Conservation (phyloP, 2,113 vertebrate species). For the Anas platyrhynchos region DNA sequence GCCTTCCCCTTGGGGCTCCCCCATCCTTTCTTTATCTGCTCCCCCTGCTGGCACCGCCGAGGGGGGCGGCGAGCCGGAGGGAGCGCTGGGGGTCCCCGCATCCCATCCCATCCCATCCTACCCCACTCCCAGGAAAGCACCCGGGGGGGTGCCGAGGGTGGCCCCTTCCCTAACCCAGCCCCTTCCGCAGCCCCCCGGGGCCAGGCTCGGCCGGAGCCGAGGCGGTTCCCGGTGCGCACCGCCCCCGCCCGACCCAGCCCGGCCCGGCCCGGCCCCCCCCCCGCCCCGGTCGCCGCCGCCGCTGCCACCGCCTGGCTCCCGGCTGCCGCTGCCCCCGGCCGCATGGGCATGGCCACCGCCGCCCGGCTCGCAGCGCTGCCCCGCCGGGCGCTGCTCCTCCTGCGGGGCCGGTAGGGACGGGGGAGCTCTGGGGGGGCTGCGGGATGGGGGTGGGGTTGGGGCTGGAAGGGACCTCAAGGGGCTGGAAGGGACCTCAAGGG, state of each 20-base stretch:
- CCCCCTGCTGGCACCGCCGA: not conserved
- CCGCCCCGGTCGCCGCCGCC: too few relatives aligned
- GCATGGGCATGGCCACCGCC: conserved; percentile 12
- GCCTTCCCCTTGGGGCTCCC: not conserved
- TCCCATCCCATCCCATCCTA: too few relatives aligned
- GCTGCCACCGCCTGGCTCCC: not conserved
- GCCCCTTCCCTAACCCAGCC: not conserved
- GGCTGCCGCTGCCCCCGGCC: not conserved
- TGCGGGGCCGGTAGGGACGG: not conserved
- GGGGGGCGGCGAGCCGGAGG: not conserved
- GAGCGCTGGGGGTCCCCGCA: too few relatives aligned
- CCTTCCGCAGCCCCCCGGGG: not conserved
- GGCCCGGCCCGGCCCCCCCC: too few relatives aligned
- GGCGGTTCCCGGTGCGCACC: too few relatives aligned
- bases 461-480: too few relatives aligned
- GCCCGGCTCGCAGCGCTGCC: not conserved
- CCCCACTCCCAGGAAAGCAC: not conserved
- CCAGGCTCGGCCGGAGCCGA: not conserved
- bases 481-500: too few relatives aligned
- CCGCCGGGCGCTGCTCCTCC: not conserved
- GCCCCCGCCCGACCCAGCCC: too few relatives aligned
- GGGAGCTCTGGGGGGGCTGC: too few relatives aligned
- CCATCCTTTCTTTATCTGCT: too few relatives aligned
- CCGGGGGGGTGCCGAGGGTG: not conserved
- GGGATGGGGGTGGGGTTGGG: too few relatives aligned